Evolutionary conservation across 2,113 vertebrate species (phyloP), one percentile per base, ranked within the genome.

Genomic region (Anser brachyrhynchus): DNA sequence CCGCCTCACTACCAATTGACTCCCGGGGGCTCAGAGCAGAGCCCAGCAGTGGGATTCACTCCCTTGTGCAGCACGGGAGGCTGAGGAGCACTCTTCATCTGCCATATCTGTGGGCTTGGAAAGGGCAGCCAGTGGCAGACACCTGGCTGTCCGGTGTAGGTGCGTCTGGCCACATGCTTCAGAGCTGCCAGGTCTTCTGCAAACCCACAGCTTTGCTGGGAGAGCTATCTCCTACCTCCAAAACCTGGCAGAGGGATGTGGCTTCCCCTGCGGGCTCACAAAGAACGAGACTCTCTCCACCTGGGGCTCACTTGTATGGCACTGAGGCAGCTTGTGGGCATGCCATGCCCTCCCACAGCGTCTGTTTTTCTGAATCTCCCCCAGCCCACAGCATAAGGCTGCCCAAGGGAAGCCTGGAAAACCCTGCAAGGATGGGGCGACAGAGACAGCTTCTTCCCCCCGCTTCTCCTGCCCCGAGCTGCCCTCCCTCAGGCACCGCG

Each of bases 341-440:
- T 21, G 26, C 25, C 12, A 26, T 59, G 41, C 18, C 10, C 20
- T 51, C 22, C 44, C 23, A 15, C 20, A 51, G n/a, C 44, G 23
- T 51, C 58, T 77, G 8, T 37, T n/a, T 37, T 31, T 77, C 46
- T 29, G 18, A 51, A 46, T 28, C 26, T 52, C n/a, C 19, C 57
- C 20, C 16, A 12, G 12, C 6, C 33, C 16, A 8, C n/a, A 13
- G 57, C 0, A 0, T 55, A 37, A 57, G 31, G 12, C 44, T 66
- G 37, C 28, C 78, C 22, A 52, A 0, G 1, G 67, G 66, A 85
- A 37, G 46, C 79, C 62, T 64, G 6, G 0, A 70, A 76, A 77
- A 59, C 58, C 82, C 65, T 9, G 3, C 18, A 13, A 64, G 23
- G 51, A 74, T 33, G 16, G 3, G 7, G 67, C 0, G 0, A 26